phyloP scores from a whole-genome alignment of 2,888 invertebrate genomes.

The Lepidocyrtoides sp. region DNA sequence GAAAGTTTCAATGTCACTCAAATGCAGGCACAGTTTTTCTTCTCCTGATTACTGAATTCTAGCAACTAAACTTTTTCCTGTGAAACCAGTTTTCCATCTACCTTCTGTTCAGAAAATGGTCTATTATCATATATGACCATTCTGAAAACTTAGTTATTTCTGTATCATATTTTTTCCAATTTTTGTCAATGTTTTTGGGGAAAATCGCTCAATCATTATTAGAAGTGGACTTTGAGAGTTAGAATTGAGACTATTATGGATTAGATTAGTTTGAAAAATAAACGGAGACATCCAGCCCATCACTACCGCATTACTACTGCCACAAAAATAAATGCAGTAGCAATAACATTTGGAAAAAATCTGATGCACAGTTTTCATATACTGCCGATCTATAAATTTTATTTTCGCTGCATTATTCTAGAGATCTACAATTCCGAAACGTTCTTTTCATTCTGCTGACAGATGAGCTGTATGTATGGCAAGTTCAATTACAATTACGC shows the following conservation, averaged over 20 bases:
- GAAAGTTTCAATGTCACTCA: slow-evolving; percentile 35
- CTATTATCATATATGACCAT: background rate
- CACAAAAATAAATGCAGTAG: too few species aligned
- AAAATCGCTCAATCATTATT: slow-evolving; percentile 64
- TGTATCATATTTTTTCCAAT: background rate
- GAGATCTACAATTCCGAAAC: too few species aligned
- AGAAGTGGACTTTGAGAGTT: too few species aligned
- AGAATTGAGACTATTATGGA: background rate
- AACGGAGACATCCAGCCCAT: background rate
- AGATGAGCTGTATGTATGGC: too few species aligned
- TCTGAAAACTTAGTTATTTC: background rate
- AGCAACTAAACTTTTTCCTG: background rate
- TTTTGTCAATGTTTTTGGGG: background rate
- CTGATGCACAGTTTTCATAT: too few species aligned
- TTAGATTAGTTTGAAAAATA: background rate
- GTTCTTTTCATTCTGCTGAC: too few species aligned
- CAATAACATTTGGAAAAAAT: too few species aligned
- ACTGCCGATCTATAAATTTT: slow-evolving; percentile 45
- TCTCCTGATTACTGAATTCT: background rate
- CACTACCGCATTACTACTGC: too few species aligned
- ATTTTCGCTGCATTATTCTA: background rate
- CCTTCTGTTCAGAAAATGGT: background rate
- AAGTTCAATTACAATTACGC: slow-evolving; percentile 59
- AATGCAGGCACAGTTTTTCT: background rate
- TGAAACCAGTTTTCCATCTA: background rate